Conservation (phyloP, 1,140 invertebrate genomes). For the Adoxophyes honmai region DNA sequence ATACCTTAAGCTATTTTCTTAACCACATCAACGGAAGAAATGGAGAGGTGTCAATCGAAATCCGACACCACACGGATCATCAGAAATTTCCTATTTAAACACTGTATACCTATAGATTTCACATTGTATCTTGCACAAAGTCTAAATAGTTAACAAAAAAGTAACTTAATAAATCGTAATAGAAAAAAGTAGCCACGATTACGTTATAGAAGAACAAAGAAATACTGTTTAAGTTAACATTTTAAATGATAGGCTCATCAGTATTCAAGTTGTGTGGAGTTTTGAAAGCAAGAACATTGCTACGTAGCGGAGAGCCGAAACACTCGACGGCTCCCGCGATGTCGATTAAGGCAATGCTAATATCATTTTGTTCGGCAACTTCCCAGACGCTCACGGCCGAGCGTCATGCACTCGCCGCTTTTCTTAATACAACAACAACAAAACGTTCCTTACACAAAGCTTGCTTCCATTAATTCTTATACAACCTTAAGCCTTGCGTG, state of each 20-base stretch:
- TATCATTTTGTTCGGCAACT: constrained; percentile 57
- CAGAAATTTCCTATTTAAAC: too few species aligned
- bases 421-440: constrained; percentile 29
- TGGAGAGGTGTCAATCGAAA: too few species aligned
- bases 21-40: too few species aligned
- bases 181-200: too few species aligned
- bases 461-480: neutral
- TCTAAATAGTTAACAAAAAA: too few species aligned
- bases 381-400: constrained; percentile 23
- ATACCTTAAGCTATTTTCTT: too few species aligned
- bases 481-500: neutral
- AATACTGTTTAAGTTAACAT: constrained; percentile 39
- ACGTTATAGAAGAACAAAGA: too few species aligned
- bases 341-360: constrained; percentile 58
- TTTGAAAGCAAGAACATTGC: constrained; percentile 47
- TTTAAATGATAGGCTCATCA: constrained; percentile 44
- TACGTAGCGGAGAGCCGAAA: constrained; percentile 6
- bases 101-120: too few species aligned
- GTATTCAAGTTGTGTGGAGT: constrained; percentile 43
- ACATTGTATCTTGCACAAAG: too few species aligned
- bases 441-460: neutral
- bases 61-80: too few species aligned
- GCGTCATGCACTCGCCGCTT: constrained; percentile 26
- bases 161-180: too few species aligned
- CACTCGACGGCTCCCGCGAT: constrained; percentile 36